phyloP scores from a whole-genome alignment of 2,797 vertebrate genomes.

The Sebastes vulpes region DNA sequence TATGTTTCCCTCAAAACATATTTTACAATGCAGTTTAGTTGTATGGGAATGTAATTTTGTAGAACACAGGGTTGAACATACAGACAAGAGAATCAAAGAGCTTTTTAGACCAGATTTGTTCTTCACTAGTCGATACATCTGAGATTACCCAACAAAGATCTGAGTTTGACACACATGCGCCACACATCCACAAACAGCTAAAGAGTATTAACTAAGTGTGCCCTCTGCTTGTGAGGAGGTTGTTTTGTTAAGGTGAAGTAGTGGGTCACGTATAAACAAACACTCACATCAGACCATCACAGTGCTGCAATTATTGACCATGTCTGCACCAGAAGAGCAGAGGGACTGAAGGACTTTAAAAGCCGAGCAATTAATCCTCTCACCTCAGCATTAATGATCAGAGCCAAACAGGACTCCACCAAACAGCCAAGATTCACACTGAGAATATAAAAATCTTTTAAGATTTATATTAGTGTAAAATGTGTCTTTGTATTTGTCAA shows the following conservation, averaged over 20 bases:
- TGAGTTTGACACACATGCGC: not conserved
- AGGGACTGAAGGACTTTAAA: slow-evolving; percentile 29
- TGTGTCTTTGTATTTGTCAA: not conserved
- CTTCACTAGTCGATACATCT: not conserved
- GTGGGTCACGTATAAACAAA: slow-evolving; percentile 33
- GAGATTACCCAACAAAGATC: not conserved
- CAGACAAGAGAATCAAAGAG: not conserved
- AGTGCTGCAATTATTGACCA: slow-evolving; percentile 22
- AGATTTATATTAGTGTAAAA: not conserved
- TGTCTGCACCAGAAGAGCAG: slow-evolving; percentile 22
- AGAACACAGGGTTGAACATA: not conserved
- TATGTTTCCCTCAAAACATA: too few species aligned
- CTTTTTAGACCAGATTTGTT: not conserved
- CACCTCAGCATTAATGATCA: slow-evolving; percentile 26
- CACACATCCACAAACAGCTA: not conserved
- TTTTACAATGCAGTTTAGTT: not conserved
- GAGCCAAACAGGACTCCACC: not conserved
- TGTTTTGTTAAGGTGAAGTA: slow-evolving; percentile 23
- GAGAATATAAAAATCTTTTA: not conserved
- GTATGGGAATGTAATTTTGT: not conserved
- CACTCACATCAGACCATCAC: slow-evolving; percentile 6
- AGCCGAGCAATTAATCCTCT: slow-evolving; percentile 37
- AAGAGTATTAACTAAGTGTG: not conserved
- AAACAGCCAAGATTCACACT: not conserved
- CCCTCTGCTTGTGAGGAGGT: not conserved